These are phyloP conservation scores for Strigops habroptila DNA, from an alignment of 2,113 vertebrate genomes.

Conservation along the genomic window DNA sequence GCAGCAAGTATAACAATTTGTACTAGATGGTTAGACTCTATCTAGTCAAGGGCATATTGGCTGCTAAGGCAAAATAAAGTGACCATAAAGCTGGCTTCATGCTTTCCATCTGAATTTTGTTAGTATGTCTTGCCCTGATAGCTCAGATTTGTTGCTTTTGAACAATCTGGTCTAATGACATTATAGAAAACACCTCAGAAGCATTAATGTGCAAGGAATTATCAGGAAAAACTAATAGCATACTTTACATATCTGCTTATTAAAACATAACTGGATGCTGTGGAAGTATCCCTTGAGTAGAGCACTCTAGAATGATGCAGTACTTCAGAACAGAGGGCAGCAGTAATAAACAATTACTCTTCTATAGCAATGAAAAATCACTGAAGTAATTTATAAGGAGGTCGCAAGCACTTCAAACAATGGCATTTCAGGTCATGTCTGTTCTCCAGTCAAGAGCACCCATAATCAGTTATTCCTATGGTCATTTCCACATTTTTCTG, in stretches of 20 bases:
- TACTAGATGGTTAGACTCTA: not conserved
- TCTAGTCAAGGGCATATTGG: not conserved
- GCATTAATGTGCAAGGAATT: not conserved
- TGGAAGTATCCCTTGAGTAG: not conserved
- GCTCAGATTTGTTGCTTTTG: not conserved
- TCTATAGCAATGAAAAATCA: not conserved
- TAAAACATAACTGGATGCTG: not conserved
- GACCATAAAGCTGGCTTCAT: not conserved
- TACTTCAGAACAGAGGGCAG: not conserved
- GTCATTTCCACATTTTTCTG: not conserved
- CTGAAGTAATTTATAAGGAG: not conserved
- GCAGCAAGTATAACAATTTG: slow-evolving; percentile 28
- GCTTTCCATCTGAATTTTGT: not conserved
- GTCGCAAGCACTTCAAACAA: not conserved
- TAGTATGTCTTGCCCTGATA: not conserved
- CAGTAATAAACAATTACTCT: not conserved
- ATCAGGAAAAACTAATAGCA: not conserved
- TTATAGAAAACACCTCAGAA: not conserved
- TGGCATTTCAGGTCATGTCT: not conserved
- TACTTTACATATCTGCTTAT: not conserved
- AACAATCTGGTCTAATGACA: not conserved
- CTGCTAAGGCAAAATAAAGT: slow-evolving; percentile 4
- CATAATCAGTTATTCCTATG: not conserved
- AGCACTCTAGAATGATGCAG: not conserved
- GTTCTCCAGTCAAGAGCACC: not conserved